These are phyloP conservation scores for Sturmia bella DNA, from an alignment of 2,888 invertebrate species.

Conservation along the genomic window DNA sequence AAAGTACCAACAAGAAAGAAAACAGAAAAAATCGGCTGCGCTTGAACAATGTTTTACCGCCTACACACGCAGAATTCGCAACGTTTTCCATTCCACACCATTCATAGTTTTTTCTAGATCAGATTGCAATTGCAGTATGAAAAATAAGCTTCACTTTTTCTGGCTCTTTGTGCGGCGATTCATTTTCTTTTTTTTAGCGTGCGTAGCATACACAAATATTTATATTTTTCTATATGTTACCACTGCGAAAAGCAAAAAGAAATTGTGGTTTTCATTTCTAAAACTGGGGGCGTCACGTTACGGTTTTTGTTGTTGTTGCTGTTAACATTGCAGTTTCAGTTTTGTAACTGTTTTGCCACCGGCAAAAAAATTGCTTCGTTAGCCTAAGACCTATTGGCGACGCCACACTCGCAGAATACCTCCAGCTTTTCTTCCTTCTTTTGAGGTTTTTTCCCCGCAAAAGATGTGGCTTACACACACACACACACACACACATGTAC, in stretches of 20 bases:
- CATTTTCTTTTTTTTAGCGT: conserved; percentile 53
- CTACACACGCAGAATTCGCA: conserved; percentile 67
- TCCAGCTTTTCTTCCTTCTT: conserved; percentile 34
- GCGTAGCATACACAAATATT: conserved; percentile 64
- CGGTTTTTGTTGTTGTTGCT: no score
- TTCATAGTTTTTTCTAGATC: conserved; percentile 50
- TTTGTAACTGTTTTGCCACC: conserved; percentile 30
- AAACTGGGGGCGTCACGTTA: conserved; percentile 67
- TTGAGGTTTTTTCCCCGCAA: conserved; percentile 35
- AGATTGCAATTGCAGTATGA: conserved; percentile 59
- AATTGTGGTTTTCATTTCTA: conserved; percentile 34
- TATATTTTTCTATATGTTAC: conserved; percentile 34
- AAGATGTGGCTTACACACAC: conserved; percentile 57
- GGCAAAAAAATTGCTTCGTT: conserved; percentile 69
- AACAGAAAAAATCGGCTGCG: conserved; percentile 54
- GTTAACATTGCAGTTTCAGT: conserved; percentile 18
- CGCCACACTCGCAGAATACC: conserved; percentile 51
- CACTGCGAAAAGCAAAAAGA: conserved; percentile 20
- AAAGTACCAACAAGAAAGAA: conserved; percentile 18
- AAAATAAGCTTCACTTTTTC: conserved; percentile 31
- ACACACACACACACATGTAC: no score
- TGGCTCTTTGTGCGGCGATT: conserved; percentile 15
- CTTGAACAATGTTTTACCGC: conserved; percentile 56
- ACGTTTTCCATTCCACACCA: conserved; percentile 4
- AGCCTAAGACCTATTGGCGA: conserved; percentile 70